Base-by-base conservation (phyloP, 1,140 invertebrate genomes). In the Fopius arisanus region DNA sequence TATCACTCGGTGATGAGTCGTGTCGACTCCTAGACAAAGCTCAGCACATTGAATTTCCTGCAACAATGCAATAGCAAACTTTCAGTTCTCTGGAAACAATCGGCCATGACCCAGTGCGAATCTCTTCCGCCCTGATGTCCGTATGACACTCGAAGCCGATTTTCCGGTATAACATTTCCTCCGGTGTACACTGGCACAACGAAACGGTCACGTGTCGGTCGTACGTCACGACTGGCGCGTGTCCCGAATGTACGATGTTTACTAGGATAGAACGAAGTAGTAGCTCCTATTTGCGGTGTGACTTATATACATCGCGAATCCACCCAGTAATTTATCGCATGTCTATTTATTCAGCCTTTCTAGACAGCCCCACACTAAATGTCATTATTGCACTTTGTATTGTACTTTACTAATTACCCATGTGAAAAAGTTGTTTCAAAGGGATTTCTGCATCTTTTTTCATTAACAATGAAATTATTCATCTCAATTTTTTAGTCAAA, bases 131-230 rank as follows among this genome's bases (percentile, higher is more conserved):
- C 67, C 69, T 10, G 16, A 19, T 26, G 9, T n/a, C 59, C 19
- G 26, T 48, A 26, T 51, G 40, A 43, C 72, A 19, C 67, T 62
- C 26, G 71, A 41, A 65, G 62, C 66, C 70, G 68, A 67, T 71
- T 71, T 73, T 51, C 43, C 75, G 59, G 37, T 28, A 19, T 37
- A 21, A 33, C 29, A 9, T 68, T 73, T 67, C 72, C 33, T 29
- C 66, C 28, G 7, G 16, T 69, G 16, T 66, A 72, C 48, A 41
- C 14, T 2, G 48, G n/a, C 33, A 65, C 43, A 63, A 74, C 75
- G 83, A 84, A 84, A 82, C 79, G 81, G 80, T 85, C 83, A 85
- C 82, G 83, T 80, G 82, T 81, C 79, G 76, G 74, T 78, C 79
- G 79, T 84, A 81, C 80, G 79, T 79, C 80, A 80, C 74, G 74